Conservation (phyloP, 2,888 invertebrate genomes). For the Drosophila bunnanda region DNA sequence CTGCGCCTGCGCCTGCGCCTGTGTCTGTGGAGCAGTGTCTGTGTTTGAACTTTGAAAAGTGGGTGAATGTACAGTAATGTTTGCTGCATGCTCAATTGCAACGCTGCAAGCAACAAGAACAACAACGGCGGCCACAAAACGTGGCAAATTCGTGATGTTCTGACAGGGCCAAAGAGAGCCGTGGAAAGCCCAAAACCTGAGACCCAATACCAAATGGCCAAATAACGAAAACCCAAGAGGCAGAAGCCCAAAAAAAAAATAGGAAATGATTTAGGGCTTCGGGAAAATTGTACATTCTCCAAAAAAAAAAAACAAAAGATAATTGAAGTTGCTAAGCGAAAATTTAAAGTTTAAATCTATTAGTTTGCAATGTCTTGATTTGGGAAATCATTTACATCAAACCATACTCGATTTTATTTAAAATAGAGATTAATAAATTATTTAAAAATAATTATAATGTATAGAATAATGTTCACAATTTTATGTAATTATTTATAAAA, state of each 20-base stretch:
- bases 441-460: no score
- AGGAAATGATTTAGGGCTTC: constrained; percentile 40
- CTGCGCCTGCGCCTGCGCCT: constrained; percentile 22
- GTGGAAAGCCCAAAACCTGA: constrained; percentile 13
- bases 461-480: neutral
- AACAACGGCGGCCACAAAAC: constrained; percentile 45
- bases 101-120: constrained; percentile 41
- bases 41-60: constrained; percentile 82
- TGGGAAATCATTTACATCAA: neutral
- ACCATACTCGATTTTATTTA: neutral
- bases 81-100: constrained; percentile 74
- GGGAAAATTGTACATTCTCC: constrained; percentile 28
- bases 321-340: constrained; percentile 9
- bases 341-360: neutral
- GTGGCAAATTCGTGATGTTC: constrained; percentile 75
- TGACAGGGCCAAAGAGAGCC: constrained; percentile 56
- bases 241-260: constrained; percentile 50
- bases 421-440: neutral
- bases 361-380: neutral
- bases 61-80: constrained; percentile 85
- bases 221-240: constrained; percentile 31
- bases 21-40: constrained; percentile 55
- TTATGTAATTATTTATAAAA: neutral
- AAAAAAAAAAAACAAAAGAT: neutral
- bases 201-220: constrained; percentile 3